Evolutionary conservation across 2,797 vertebrate species (phyloP).

Genomic region (Aplochiton taeniatus): DNA sequence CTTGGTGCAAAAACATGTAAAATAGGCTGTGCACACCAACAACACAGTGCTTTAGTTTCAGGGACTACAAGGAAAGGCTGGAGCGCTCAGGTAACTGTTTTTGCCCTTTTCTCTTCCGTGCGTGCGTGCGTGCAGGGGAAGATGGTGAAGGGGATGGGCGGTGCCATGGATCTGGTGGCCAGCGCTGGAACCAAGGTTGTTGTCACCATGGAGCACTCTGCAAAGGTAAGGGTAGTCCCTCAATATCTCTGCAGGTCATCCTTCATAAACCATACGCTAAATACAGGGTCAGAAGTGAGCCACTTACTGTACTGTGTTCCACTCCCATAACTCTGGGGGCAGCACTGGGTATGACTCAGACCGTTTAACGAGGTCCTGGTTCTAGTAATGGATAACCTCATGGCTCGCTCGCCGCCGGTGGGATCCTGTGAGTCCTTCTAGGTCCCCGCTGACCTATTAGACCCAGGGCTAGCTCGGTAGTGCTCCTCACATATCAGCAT

Average conservation of each 20-base stretch:
- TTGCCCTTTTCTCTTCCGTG: neutral
- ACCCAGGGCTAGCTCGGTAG: too few species aligned
- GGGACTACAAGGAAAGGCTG: too few species aligned
- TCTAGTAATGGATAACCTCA: neutral
- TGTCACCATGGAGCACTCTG: slow-evolving; percentile 97
- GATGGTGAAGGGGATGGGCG: slow-evolving; percentile 99
- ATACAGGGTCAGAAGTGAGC: too few species aligned
- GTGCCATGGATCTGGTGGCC: slow-evolving; percentile 97
- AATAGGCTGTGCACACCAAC: too few species aligned
- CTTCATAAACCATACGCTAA: too few species aligned
- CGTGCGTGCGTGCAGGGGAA: slow-evolving; percentile 81
- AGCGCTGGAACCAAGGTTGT: slow-evolving; percentile 95
- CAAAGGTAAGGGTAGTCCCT: slow-evolving; percentile 78
- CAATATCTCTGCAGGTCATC: neutral
- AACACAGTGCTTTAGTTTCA: too few species aligned
- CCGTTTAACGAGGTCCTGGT: neutral
- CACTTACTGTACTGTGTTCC: neutral
- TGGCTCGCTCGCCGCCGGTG: neutral
- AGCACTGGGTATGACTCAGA: neutral
- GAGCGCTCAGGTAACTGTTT: too few species aligned
- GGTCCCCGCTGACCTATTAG: neutral
- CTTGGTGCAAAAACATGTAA: too few species aligned
- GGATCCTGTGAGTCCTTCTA: neutral
- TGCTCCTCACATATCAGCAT: too few species aligned
- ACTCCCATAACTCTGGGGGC: too few species aligned